Evolutionary conservation across 2,113 vertebrate genomes (phyloP), one percentile per base, ranked within the genome.

Genomic region (Capreolus pygargus): DNA sequence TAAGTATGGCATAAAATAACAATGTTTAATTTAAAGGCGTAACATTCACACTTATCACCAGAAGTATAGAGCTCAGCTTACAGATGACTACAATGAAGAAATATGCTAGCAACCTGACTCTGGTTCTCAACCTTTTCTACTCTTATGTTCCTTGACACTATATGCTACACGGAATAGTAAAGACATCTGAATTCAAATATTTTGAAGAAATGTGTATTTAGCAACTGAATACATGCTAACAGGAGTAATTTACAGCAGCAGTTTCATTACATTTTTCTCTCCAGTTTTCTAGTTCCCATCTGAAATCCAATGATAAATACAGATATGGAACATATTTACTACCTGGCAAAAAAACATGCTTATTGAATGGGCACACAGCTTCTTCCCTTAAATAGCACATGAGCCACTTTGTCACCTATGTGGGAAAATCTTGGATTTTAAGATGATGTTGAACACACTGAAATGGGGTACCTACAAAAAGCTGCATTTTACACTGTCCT

Each of bases 161-260:
- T 90, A 94, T 97, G 94, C 76, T 97, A 84, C 58, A 97, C 64
- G 91, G 98, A 98, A 98, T 87, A 99, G 97, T 97, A 98, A 98
- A 98, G 98, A 99, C 98, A 98, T 98, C 43, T 88, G 98, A 98
- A 98, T 99, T 98, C 98, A 99, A 98, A 98, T 99, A 98, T 99
- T 99, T 99, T 99, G 99, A 99, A 99, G 99, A 99, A 99, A 99
- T 99, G 99, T 99, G 99, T 99, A 99, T 99, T 99, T 99, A 99
- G 99, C 99, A 99, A 99, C 99, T 99, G 99, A 99, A 99, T 99
- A 99, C 99, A 99, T 99, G 99, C 99, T 99, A 99, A 99, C 99
- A 99, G 99, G 98, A 99, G 99, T 99, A 99, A 99, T 99, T 99
- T 99, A 99, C 99, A 99, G 99, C 99, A 99, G 99, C 99, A 99